Evolutionary conservation across 2,888 invertebrate genomes (phyloP).

Genomic region (Conchocele bisecta): DNA sequence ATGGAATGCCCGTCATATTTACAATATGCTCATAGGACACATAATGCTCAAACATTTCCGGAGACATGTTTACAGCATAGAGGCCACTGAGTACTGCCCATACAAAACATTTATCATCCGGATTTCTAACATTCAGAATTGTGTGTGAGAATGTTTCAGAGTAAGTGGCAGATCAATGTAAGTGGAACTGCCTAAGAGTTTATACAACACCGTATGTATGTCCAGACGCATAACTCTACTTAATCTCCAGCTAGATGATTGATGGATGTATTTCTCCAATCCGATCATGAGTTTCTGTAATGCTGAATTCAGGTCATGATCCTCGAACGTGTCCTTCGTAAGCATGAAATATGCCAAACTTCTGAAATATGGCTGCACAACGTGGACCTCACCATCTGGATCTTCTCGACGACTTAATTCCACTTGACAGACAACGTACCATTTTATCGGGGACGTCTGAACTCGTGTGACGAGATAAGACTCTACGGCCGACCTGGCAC

Average conservation of each 20-base stretch:
- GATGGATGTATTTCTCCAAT: not conserved
- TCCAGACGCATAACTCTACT: slow-evolving; percentile 1
- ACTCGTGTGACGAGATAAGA: too few species aligned
- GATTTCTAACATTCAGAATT: slow-evolving; percentile 48
- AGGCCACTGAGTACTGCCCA: slow-evolving; percentile 33
- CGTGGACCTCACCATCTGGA: not conserved
- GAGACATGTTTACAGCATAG: slow-evolving; percentile 4
- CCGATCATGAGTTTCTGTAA: not conserved
- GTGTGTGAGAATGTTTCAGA: slow-evolving; percentile 21
- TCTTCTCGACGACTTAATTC: not conserved
- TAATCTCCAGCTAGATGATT: not conserved
- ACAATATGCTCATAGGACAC: not conserved
- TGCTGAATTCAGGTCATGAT: not conserved
- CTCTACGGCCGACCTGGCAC: too few species aligned
- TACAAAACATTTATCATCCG: slow-evolving; percentile 39
- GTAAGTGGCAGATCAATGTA: slow-evolving; percentile 25
- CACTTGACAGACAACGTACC: not conserved
- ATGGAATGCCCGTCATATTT: slow-evolving; percentile 31
- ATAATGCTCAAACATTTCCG: not conserved
- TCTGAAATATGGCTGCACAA: not conserved
- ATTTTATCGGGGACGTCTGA: not conserved
- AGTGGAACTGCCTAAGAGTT: slow-evolving; percentile 27
- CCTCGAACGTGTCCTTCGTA: not conserved
- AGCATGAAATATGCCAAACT: not conserved
- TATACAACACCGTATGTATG: slow-evolving; percentile 27